Evolutionary conservation across 53 echinoderm and acorn worm genomes (phyloP).

Genomic region (Echinarachnius parma): DNA sequence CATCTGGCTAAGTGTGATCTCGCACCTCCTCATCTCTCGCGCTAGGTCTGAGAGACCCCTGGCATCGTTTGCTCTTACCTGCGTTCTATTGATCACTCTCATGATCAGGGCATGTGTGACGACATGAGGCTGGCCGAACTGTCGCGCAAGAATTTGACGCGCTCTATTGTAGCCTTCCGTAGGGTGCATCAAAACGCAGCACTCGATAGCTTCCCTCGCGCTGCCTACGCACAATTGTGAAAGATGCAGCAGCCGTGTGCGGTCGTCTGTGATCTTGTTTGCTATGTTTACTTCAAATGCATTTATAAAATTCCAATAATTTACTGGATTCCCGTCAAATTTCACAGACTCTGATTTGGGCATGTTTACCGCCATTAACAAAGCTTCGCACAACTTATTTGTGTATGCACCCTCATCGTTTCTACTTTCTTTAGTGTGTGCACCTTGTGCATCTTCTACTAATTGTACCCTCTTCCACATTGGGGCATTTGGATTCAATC

Average conservation of each 20-base stretch:
- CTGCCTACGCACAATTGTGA: slow-evolving; percentile 56
- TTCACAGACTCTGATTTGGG: slow-evolving; percentile 61
- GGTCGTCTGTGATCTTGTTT: slow-evolving; percentile 22
- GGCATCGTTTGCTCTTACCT: slow-evolving; percentile 22
- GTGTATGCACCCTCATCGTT: too few relatives aligned
- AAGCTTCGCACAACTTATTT: too few relatives aligned
- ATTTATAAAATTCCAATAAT: slow-evolving; percentile 62
- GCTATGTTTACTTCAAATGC: slow-evolving; percentile 56
- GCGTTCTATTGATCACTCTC: slow-evolving; percentile 29
- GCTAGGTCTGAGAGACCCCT: slow-evolving; percentile 41
- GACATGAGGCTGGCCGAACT: slow-evolving; percentile 64
- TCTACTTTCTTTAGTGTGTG: too few relatives aligned
- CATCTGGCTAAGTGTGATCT: slow-evolving; percentile 36
- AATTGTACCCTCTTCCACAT: too few relatives aligned
- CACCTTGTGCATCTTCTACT: too few relatives aligned
- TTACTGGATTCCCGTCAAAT: slow-evolving; percentile 60
- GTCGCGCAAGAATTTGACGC: slow-evolving; percentile 41
- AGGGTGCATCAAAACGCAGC: slow-evolving; percentile 47
- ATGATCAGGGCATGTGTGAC: slow-evolving; percentile 49
- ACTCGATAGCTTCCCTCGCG: slow-evolving; percentile 48
- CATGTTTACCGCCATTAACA: slow-evolving; percentile 61
- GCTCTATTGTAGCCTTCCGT: slow-evolving; percentile 27
- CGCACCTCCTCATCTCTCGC: slow-evolving; percentile 51
- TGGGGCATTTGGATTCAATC: too few relatives aligned
- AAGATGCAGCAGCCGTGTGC: slow-evolving; percentile 38